Evolutionary conservation across 2,797 vertebrate genomes (phyloP).

Genomic region (Lates japonicus): DNA sequence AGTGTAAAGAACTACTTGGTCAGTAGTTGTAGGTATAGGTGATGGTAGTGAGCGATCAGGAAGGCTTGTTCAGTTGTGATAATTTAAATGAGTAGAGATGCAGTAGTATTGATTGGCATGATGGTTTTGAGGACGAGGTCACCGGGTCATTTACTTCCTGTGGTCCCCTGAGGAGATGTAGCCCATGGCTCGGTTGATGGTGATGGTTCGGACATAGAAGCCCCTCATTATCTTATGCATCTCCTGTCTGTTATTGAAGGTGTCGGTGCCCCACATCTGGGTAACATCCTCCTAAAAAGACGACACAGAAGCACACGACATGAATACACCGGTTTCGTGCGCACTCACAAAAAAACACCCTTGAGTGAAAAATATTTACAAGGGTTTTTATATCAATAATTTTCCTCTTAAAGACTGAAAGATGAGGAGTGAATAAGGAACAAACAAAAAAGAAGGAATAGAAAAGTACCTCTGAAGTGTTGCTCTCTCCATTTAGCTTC

Average conservation of each 20-base stretch:
- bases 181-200: conserved; percentile 87
- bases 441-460: conserved; percentile 26
- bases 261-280: conserved; percentile 3
- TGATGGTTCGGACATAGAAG: conserved; percentile 87
- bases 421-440: conserved; percentile 14
- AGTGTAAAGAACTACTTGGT: conserved; percentile 33
- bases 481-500: background rate
- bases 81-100: background rate
- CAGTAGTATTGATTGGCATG: conserved; percentile 10
- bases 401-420: background rate
- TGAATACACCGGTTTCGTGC: background rate
- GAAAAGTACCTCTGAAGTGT: conserved; percentile 68
- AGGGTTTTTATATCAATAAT: background rate
- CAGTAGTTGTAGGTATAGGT: conserved; percentile 12
- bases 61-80: conserved; percentile 7
- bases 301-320: background rate
- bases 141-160: conserved; percentile 54
- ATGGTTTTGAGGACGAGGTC: conserved; percentile 23
- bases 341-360: background rate
- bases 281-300: conserved; percentile 1
- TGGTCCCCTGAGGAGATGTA: conserved; percentile 84
- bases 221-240: conserved; percentile 88
- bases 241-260: conserved; percentile 76
- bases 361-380: background rate
- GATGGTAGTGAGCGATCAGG: conserved; percentile 49